These are phyloP conservation scores for Cordilura impudica DNA, from an alignment of 2,888 invertebrate species.

Conservation along the genomic window DNA sequence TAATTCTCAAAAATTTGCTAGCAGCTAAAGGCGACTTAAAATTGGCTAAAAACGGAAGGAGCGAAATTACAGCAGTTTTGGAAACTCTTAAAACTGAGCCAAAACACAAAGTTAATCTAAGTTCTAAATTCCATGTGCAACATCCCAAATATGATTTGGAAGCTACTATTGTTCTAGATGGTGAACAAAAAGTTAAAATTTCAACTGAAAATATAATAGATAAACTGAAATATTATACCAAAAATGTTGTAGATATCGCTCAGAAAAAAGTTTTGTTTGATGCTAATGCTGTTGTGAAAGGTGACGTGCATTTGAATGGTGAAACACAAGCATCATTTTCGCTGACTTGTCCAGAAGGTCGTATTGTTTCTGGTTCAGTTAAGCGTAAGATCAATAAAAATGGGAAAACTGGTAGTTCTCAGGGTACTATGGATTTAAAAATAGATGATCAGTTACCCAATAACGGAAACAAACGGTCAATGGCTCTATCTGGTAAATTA, in stretches of 20 bases:
- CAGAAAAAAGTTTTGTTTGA: conserved; percentile 78
- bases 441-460: conserved; percentile 74
- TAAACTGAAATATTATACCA: conserved; percentile 81
- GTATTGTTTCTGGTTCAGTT: conserved; percentile 75
- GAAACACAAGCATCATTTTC: conserved; percentile 69
- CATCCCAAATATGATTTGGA: conserved; percentile 82
- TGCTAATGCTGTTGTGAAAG: conserved; percentile 68
- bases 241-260: conserved; percentile 80
- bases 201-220: conserved; percentile 81
- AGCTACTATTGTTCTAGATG: conserved; percentile 83
- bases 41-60: conserved; percentile 82
- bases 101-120: conserved; percentile 81
- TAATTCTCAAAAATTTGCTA: conserved; percentile 82
- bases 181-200: conserved; percentile 83
- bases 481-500: conserved; percentile 73
- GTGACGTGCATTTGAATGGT: conserved; percentile 71
- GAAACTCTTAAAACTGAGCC: conserved; percentile 78
- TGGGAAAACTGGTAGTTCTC: conserved; percentile 77
- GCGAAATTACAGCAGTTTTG: conserved; percentile 78
- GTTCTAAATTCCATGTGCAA: conserved; percentile 81
- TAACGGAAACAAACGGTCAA: conserved; percentile 73
- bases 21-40: conserved; percentile 82
- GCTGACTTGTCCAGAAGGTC: conserved; percentile 67
- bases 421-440: conserved; percentile 79
- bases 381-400: conserved; percentile 76